Base-by-base conservation (phyloP, 2,888 invertebrate species). In the Phlogophora meticulosa region DNA sequence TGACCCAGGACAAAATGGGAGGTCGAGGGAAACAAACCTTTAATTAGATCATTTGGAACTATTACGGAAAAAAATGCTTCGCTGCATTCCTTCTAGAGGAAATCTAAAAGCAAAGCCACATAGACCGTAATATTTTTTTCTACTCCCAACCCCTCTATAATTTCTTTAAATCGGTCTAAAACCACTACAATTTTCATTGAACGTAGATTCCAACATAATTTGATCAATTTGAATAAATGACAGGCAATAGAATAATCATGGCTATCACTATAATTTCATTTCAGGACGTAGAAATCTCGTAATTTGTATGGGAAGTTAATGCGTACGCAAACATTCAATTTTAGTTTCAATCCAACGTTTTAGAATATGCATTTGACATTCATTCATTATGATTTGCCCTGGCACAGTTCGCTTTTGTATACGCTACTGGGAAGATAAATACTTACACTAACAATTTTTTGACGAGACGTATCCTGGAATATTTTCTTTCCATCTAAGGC, bases 211-310 rank as follows among this genome's bases (percentile, higher is more conserved):
- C 69, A 64, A 76, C 64, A 85, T 90, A 91, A 92, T 91, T 90
- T 87, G 86, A 87, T 85, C 89, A 88, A 90, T 91, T 92, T 90
- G 83, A 89, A 90, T 90, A 88, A 90, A 87, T 87, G 86, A 72
- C 72, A 77, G 82, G 72, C 81, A 85, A 86, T 88, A 86, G 85
- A 84, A 86, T 84, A 86, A 85, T 86, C 72, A 40, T 64, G 83
- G 75, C 86, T 82, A 83, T 85, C 81, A 83, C 83, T 81, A 80
- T 86, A 88, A 89, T 90, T 85, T 88, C 65, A 80, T 76, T 73
- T 76, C 81, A 72, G 76, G 70, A 75, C 72, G 36, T 72, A 81
- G 72, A 74, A 68, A 81, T 80, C 73, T 79, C 76, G 76, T 84
- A 78, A 83, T 83, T 75, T 76, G 48, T 76, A 62, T 64, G 46